A percentile compares a stretch with the other conserved stretches of the same genome.
Evolutionary conservation across 2,888 invertebrate species (phyloP).

Genomic region (Salpingus planirostris): DNA sequence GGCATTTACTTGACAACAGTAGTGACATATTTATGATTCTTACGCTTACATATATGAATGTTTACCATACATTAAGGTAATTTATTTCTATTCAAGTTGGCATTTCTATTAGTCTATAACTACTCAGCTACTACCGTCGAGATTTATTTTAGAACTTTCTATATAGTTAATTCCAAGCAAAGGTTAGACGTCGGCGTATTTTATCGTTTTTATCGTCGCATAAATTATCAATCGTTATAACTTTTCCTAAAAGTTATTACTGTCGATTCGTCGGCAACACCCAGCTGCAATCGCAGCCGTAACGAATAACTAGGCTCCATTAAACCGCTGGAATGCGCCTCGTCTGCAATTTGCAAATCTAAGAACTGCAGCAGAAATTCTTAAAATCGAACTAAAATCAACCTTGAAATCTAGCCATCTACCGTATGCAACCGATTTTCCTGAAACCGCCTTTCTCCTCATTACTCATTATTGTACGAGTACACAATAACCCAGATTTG

Average conservation of each 20-base stretch:
- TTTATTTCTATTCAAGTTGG: slow-evolving; percentile 42
- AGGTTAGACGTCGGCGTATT: slow-evolving; percentile 35
- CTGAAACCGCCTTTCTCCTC: too few species aligned
- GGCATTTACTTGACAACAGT: slow-evolving; percentile 44
- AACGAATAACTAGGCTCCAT: slow-evolving; percentile 4
- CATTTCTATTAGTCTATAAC: slow-evolving; percentile 43
- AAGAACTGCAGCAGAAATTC: too few species aligned
- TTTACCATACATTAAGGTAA: slow-evolving; percentile 44
- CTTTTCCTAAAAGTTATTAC: slow-evolving; percentile 27
- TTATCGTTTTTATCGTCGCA: slow-evolving; percentile 29
- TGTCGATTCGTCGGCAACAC: neutral
- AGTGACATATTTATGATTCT: slow-evolving; percentile 44
- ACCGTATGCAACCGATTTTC: too few species aligned
- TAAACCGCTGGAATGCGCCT: slow-evolving; percentile 4
- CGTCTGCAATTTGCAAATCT: slow-evolving; percentile 4
- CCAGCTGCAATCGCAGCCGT: neutral
- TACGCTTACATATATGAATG: slow-evolving; percentile 42
- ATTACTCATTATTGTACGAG: too few species aligned
- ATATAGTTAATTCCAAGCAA: slow-evolving; percentile 32
- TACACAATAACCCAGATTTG: too few species aligned
- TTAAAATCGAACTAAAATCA: neutral
- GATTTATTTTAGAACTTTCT: slow-evolving; percentile 36
- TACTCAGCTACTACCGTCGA: slow-evolving; percentile 36
- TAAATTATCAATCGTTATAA: slow-evolving; percentile 29
- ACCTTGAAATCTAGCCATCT: too few species aligned